Conservation (phyloP, 1,140 invertebrate species). For the Drosophila nebulosa region DNA sequence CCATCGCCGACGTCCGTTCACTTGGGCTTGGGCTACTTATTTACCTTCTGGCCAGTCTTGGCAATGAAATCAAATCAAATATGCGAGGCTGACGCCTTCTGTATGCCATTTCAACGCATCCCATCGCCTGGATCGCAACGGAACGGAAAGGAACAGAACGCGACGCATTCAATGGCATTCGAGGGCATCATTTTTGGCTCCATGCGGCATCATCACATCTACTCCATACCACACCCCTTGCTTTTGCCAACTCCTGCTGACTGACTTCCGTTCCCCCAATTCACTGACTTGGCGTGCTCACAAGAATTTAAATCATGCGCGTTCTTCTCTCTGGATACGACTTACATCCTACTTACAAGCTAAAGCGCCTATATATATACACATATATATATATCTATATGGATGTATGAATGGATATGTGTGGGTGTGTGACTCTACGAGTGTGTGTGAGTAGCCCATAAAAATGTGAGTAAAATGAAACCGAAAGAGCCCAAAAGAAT, state of each 20-base stretch:
- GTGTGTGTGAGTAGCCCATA: constrained; percentile 32
- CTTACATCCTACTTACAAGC: constrained; percentile 75
- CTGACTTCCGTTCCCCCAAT: not conserved
- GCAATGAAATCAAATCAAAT: constrained; percentile 78
- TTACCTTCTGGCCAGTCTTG: constrained; percentile 23
- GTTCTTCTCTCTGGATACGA: constrained; percentile 27
- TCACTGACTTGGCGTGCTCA: constrained; percentile 50
- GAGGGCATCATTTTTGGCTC: not conserved
- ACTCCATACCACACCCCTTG: not conserved
- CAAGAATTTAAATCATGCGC: constrained; percentile 75
- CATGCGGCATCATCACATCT: no score
- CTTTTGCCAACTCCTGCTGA: not conserved
- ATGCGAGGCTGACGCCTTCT: constrained; percentile 66
- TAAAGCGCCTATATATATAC: constrained; percentile 71
- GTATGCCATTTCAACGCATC: constrained; percentile 24
- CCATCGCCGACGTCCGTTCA: not conserved
- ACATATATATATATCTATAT: not conserved
- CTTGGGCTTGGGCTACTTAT: constrained; percentile 2
- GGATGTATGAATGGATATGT: not conserved
- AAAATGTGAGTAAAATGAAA: constrained; percentile 40
- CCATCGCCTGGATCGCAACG: constrained; percentile 5
- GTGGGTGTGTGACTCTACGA: not conserved
- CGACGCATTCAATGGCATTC: not conserved
- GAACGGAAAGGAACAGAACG: not conserved
- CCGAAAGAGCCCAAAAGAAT: constrained; percentile 8